A percentile compares a stretch with the other conserved stretches of the same genome.
Evolutionary conservation across 1,140 invertebrate genomes (phyloP).

Genomic region (Scaptomyza montana): DNA sequence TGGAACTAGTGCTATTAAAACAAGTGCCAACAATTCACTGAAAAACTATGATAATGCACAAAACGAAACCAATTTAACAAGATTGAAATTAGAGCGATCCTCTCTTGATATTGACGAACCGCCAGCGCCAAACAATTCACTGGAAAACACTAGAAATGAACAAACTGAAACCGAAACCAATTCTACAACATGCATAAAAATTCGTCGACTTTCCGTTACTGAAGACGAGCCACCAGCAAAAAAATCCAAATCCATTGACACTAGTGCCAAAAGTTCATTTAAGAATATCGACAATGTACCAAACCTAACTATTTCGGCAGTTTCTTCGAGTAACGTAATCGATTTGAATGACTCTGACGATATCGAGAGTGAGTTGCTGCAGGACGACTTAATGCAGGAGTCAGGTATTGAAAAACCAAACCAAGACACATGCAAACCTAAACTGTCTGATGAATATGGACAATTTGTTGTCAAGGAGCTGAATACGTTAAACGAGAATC

Average conservation of each 20-base stretch:
- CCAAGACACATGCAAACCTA: not conserved
- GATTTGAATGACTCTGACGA: not conserved
- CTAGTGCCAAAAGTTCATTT: not conserved
- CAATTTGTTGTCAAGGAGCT: conserved; percentile 55
- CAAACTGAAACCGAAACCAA: too few species aligned
- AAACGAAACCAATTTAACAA: not conserved
- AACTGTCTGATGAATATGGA: conserved; percentile 43
- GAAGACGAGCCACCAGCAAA: not conserved
- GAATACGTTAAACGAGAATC: conserved; percentile 36
- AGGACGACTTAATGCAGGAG: not conserved
- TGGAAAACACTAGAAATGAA: too few species aligned
- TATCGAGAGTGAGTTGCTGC: not conserved
- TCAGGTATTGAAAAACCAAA: not conserved
- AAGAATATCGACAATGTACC: not conserved
- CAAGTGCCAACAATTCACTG: not conserved
- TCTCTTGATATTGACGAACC: too few species aligned
- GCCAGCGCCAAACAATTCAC: too few species aligned
- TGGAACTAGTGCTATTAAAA: not conserved
- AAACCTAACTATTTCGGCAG: not conserved
- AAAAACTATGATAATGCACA: not conserved
- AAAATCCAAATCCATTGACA: not conserved
- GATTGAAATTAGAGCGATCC: too few species aligned
- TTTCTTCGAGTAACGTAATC: conserved; percentile 18
- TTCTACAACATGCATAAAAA: not conserved
- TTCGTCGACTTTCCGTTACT: not conserved